A percentile compares a stretch with the other conserved stretches of the same genome.
phyloP scores from a whole-genome alignment of 2,113 vertebrate genomes.

The Gobiocypris rarus region DNA sequence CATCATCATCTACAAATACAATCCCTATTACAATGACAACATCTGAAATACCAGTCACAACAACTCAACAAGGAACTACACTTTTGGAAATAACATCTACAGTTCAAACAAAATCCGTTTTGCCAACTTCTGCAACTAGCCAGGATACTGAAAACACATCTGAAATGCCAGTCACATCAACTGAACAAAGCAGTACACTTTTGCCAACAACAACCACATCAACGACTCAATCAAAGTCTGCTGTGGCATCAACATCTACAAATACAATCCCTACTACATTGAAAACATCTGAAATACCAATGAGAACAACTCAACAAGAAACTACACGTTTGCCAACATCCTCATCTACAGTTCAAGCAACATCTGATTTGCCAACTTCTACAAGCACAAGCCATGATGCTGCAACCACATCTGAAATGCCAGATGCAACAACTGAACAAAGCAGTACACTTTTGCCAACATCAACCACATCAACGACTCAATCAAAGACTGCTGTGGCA shows the following conservation, averaged over 20 bases:
- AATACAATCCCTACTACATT: neutral
- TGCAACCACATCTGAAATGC: neutral
- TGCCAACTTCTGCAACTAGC: too few relatives aligned
- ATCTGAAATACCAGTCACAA: too few relatives aligned
- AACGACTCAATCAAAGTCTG: neutral
- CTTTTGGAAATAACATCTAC: too few relatives aligned
- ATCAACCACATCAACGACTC: neutral
- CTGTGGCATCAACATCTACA: neutral
- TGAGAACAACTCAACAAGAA: neutral
- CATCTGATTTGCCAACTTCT: neutral
- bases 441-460: neutral
- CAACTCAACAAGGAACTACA: too few relatives aligned
- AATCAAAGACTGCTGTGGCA: neutral
- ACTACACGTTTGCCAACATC: neutral
- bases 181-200: neutral
- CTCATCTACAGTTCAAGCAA: neutral
- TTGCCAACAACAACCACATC: neutral
- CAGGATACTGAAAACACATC: neutral
- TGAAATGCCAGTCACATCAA: too few relatives aligned
- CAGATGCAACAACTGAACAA: neutral
- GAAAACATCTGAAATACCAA: neutral
- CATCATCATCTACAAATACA: too few relatives aligned
- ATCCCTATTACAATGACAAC: too few relatives aligned
- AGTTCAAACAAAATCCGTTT: too few relatives aligned
- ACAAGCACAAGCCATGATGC: neutral